These are phyloP conservation scores for Agriopis aurantiaria DNA, from an alignment of 2,888 invertebrate genomes.

Conservation along the genomic window DNA sequence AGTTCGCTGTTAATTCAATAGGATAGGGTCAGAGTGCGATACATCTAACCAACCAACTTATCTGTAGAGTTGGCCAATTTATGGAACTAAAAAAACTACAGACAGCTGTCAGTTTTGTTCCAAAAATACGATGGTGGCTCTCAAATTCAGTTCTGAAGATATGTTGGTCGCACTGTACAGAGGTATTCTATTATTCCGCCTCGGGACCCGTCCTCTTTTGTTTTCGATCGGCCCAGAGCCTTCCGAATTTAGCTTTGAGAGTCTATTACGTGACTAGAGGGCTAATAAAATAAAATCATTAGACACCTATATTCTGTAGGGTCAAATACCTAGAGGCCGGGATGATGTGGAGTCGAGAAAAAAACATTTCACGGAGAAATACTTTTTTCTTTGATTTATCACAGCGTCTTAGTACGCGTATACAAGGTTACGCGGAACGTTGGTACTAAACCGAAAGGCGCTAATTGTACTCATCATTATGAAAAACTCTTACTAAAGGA, in stretches of 20 bases:
- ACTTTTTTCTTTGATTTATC: no score
- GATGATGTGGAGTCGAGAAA: no score
- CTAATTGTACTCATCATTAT: no score
- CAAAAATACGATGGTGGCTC: neutral
- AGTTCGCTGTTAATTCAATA: conserved; percentile 63
- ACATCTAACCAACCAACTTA: conserved; percentile 17
- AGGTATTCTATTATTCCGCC: conserved; percentile 60
- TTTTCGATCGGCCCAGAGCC: conserved; percentile 53
- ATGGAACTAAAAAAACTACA: neutral
- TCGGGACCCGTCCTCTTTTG: conserved; percentile 52
- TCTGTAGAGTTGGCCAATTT: neutral
- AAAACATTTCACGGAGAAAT: no score
- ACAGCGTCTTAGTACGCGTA: no score
- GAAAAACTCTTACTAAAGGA: no score
- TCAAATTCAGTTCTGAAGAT: neutral
- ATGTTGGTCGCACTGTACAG: conserved; percentile 29
- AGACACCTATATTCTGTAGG: conserved; percentile 4
- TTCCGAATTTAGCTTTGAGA: conserved; percentile 46
- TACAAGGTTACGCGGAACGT: no score
- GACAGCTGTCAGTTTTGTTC: neutral
- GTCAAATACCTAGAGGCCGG: neutral
- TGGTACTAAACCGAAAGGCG: no score
- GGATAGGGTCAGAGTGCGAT: conserved; percentile 22
- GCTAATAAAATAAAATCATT: conserved; percentile 31
- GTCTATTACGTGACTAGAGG: conserved; percentile 43